These are phyloP conservation scores for Gorsachius magnificus DNA, from an alignment of 2,797 vertebrate genomes.

Conservation along the genomic window DNA sequence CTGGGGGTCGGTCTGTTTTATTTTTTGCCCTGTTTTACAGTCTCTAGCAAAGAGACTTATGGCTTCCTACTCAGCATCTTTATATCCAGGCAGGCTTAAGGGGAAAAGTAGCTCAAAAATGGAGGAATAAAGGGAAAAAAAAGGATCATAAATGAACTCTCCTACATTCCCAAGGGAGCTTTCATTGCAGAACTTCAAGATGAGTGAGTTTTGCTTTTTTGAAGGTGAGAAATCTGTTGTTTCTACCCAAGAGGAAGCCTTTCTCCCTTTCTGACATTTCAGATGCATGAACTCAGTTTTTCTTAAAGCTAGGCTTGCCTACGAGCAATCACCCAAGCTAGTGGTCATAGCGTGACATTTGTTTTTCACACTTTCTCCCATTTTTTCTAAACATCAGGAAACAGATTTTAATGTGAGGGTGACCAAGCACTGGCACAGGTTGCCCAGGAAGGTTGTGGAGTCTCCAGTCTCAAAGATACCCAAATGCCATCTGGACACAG, in stretches of 20 bases:
- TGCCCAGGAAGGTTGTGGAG: not conserved
- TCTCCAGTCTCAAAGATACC: not conserved
- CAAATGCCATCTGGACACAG: not conserved
- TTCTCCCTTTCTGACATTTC: not conserved
- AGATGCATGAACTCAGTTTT: not conserved
- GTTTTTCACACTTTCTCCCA: not conserved
- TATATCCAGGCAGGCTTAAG: accelerated
- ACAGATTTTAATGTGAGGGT: not conserved
- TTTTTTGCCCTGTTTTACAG: not conserved
- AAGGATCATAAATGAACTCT: not conserved
- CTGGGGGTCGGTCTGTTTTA: accelerated
- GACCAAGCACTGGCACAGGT: not conserved
- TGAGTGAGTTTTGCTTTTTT: not conserved
- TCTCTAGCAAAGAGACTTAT: not conserved
- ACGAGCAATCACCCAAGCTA: not conserved
- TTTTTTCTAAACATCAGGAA: not conserved
- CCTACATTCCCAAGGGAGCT: not conserved
- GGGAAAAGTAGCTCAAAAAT: accelerated
- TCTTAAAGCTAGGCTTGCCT: not conserved
- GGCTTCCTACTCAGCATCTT: not conserved
- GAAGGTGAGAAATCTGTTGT: not conserved
- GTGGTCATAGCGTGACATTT: not conserved
- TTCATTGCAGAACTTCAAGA: not conserved
- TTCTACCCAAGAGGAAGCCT: not conserved
- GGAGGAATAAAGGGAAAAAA: not conserved